Percentiles rank a stretch among this genome's conserved stretches.
Evolutionary conservation across 2,797 vertebrate genomes (phyloP).

Genomic region (Mionectes olivaceus): DNA sequence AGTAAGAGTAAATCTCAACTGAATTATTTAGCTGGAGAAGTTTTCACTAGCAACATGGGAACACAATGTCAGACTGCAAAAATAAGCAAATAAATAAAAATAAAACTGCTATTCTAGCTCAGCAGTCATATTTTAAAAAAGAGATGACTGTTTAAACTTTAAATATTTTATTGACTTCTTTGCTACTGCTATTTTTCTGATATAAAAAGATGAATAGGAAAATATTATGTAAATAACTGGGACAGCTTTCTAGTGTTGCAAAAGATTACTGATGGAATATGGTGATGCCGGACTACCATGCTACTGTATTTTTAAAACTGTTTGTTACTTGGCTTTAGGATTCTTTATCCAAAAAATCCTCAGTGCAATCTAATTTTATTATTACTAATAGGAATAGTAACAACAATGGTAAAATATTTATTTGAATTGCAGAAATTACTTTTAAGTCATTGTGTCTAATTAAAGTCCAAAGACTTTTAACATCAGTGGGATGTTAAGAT

Average conservation of each 20-base stretch:
- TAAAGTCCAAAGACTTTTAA: slow-evolving; percentile 11
- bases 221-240: not conserved
- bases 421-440: not conserved
- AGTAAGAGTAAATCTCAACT: slow-evolving; percentile 12
- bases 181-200: not conserved
- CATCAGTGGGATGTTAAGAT: not conserved
- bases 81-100: slow-evolving; percentile 50
- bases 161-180: slow-evolving; percentile 35
- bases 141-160: not conserved
- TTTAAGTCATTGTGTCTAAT: not conserved
- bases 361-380: not conserved
- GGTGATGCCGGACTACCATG: not conserved
- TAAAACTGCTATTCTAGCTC: slow-evolving; percentile 6
- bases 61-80: not conserved
- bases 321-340: slow-evolving; percentile 2
- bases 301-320: not conserved
- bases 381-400: not conserved
- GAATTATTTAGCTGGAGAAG: slow-evolving; percentile 21
- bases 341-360: not conserved
- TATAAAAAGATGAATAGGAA: not conserved
- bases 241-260: not conserved
- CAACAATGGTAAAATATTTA: not conserved
- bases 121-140: not conserved
- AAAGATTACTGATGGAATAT: not conserved
- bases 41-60: slow-evolving; percentile 34